Evolutionary conservation across 2,113 vertebrate species (phyloP), one percentile per base, ranked within the genome.

Genomic region (Ochotona princeps): DNA sequence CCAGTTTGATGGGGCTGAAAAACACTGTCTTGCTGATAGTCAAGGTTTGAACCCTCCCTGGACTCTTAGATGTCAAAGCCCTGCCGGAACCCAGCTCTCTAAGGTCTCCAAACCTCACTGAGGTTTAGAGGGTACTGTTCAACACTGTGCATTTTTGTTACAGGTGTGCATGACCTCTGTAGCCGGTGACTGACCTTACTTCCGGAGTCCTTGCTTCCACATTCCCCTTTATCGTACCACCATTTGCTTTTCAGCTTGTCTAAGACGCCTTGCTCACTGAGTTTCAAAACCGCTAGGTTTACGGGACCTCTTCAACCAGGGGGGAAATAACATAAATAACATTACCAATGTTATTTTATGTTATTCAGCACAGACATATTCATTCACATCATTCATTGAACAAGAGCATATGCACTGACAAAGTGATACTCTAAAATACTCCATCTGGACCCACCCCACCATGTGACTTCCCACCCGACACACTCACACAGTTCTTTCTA

Each of bases 211-310:
- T 99, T 99, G 99, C 54, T 95, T 99, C 99, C 99, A 99, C 99
- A 99, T 98, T 99, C 99, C 63, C 99, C 99, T 92, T 99, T 99
- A 99, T 99, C 99, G 99, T 99, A 99, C 99, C 99, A 99, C 99
- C 99, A 99, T 99, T 99, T 99, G 99, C 94, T 99, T 99, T 99
- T 99, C 99, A 99, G 99, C 99, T 99, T 99, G 99, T 99, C 99
- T 99, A 99, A 99, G 99, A 99, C 97, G 99, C 99, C 99, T 99
- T 99, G 99, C 98, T 99, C 99, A 99, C 98, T 99, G 99, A 99
- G 99, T 98, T 99, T 99, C 99, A 99, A 99, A 99, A 99, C 99
- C 98, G 99, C 99, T 99, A 99, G 99, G 98, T 99, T 99, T 99
- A 99, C 99, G 98, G 99, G 99, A 98, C 99, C 99, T 99, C 99